Evolutionary conservation across 2,113 vertebrate species (phyloP).

Genomic region (Paracyprichromis sp.): DNA sequence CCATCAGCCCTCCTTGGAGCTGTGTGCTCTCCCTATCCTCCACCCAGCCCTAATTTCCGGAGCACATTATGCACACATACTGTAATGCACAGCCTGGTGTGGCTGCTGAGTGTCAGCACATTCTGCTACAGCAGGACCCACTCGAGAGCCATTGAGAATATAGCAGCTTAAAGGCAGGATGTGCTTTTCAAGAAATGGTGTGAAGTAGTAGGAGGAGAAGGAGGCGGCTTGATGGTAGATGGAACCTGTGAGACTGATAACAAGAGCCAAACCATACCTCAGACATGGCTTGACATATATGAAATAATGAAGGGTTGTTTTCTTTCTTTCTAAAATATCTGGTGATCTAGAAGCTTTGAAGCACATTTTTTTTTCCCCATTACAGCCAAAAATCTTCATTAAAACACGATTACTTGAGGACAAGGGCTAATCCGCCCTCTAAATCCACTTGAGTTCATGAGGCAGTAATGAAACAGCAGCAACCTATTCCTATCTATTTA

Average conservation of each 20-base stretch:
- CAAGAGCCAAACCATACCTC: neutral
- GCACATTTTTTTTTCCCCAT: neutral
- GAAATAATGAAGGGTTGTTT: neutral
- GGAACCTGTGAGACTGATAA: neutral
- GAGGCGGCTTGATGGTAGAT: neutral
- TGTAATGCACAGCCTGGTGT: neutral
- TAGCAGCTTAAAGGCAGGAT: neutral
- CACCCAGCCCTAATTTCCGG: neutral
- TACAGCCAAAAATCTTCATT: constrained; percentile 18
- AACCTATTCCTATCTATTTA: constrained; percentile 31
- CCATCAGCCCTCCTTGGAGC: neutral
- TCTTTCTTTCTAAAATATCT: neutral
- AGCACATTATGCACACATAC: neutral
- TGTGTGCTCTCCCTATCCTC: neutral
- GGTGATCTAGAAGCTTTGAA: neutral
- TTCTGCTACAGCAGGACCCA: neutral
- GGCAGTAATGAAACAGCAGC: constrained; percentile 31
- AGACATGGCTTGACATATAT: neutral
- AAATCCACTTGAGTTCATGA: constrained; percentile 27
- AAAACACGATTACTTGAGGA: constrained; percentile 32
- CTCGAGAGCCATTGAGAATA: neutral
- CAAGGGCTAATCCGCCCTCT: constrained; percentile 1
- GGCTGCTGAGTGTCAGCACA: constrained; percentile 26
- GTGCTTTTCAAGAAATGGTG: neutral
- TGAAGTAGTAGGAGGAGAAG: neutral